Percentiles rank a stretch among this genome's conserved stretches.
These are phyloP conservation scores for Drosophila atripex DNA, from an alignment of 2,888 invertebrate genomes.

Conservation along the genomic window DNA sequence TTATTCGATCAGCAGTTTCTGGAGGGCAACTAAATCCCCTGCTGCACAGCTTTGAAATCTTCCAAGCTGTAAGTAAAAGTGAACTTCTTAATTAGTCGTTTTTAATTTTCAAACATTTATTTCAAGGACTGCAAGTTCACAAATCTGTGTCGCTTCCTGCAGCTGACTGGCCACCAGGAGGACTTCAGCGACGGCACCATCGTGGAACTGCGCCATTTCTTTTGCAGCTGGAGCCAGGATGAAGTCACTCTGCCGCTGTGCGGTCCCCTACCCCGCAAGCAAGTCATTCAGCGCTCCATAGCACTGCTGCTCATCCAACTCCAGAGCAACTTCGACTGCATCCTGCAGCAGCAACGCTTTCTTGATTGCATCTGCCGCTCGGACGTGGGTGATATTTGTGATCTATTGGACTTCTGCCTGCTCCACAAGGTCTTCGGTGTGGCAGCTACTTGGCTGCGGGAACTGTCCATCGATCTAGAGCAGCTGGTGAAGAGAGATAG, in stretches of 20 bases:
- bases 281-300: slow-evolving; percentile 85
- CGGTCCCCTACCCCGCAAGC: slow-evolving; percentile 83
- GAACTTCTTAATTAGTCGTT: neutral
- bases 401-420: slow-evolving; percentile 84
- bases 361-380: slow-evolving; percentile 86
- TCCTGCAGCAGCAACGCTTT: slow-evolving; percentile 87
- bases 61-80: slow-evolving; percentile 87
- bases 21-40: slow-evolving; percentile 86
- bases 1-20: slow-evolving; percentile 82
- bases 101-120: neutral
- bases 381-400: slow-evolving; percentile 85
- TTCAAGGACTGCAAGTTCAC: slow-evolving; percentile 88
- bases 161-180: slow-evolving; percentile 84
- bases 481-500: slow-evolving; percentile 75
- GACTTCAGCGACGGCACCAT: slow-evolving; percentile 84
- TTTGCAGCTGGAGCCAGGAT: slow-evolving; percentile 80
- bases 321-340: slow-evolving; percentile 87
- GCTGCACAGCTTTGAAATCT: slow-evolving; percentile 88
- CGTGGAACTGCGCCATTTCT: slow-evolving; percentile 82
- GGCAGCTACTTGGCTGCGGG: slow-evolving; percentile 80
- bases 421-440: slow-evolving; percentile 85
- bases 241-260: slow-evolving; percentile 78
- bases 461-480: slow-evolving; percentile 72
- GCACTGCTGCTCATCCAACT: slow-evolving; percentile 87
- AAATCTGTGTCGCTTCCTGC: slow-evolving; percentile 86